These are phyloP conservation scores for Pygoscelis antarcticus DNA, from an alignment of 2,113 vertebrate species.

Conservation along the genomic window DNA sequence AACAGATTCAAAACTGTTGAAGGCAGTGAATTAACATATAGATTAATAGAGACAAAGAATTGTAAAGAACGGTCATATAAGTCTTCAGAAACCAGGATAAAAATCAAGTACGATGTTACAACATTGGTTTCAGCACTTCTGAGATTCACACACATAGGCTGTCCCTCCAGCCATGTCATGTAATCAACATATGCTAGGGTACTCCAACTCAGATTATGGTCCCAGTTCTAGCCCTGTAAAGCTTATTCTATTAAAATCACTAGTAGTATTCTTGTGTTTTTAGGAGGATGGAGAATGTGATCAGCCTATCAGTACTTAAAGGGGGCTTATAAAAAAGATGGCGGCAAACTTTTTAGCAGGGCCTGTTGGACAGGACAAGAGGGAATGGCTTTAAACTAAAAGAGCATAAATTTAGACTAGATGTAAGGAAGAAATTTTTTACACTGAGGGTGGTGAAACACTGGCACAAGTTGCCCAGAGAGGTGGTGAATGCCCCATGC, in stretches of 20 bases:
- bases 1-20: not conserved
- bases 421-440: no score
- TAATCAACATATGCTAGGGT: accelerated
- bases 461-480: no score
- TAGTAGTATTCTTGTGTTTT: not conserved
- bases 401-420: no score
- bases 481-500: no score
- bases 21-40: not conserved
- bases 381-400: no score
- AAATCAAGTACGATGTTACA: not conserved
- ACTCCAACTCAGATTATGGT: not conserved
- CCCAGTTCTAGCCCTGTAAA: not conserved
- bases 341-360: no score
- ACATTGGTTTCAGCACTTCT: not conserved
- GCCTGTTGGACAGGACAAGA: no score
- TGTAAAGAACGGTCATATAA: accelerated
- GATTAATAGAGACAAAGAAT: not conserved
- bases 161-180: not conserved
- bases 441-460: no score
- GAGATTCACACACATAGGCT: not conserved
- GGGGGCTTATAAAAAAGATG: no score
- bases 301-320: no score
- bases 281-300: not conserved
- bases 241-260: not conserved
- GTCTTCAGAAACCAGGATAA: not conserved